Evolutionary conservation across 2,888 invertebrate species (phyloP), one percentile per base, ranked within the genome.

Genomic region (Cephus runcator): DNA sequence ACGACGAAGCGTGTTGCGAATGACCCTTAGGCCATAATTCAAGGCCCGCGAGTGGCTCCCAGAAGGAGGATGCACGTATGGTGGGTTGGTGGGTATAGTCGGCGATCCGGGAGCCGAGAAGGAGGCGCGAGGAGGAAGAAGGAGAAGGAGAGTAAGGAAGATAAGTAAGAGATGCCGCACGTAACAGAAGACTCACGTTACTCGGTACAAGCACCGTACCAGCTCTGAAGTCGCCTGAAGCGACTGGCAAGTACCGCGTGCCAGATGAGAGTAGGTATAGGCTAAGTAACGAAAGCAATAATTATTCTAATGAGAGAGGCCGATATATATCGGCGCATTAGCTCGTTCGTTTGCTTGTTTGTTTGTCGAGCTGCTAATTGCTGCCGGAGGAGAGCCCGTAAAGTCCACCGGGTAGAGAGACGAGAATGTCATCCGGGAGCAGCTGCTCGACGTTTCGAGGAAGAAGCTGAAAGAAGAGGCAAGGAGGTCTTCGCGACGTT

Each of bases 1-100:
- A 90, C 89, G 90, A 90, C 89, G 89, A 90, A 90, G 88, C 89
- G 89, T 90, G 90, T 90, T 90, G 88, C 85, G 87, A 88, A 87
- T 89, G 90, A 89, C 89, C 88, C 85, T 87, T 81, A 86, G 87
- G 87, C 89, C 87, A 90, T 90, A 90, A 90, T 86, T 90, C 89
- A 89, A 87, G 85, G 84, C 83, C 73, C 78, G 73, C 71, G 71
- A 40, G 35, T 12, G 34, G 56, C 33, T 75, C 36, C 77, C 78
- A 78, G 77, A 77, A 79, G 83, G 84, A 84, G 85, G 84, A 83
- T 40, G 6, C 15, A 36, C 36, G 36, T 40, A 40, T 1, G 15
- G 15, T 40, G 15, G 15, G 4, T 40, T 1, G 15, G 15, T 40
- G 15, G 15, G 4, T 40, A 40, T 0, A 15, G 40, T 2, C 40